A percentile compares a stretch with the other conserved stretches of the same genome.
Conservation (phyloP, 2,113 vertebrate species). For the Pithys albifrons region DNA sequence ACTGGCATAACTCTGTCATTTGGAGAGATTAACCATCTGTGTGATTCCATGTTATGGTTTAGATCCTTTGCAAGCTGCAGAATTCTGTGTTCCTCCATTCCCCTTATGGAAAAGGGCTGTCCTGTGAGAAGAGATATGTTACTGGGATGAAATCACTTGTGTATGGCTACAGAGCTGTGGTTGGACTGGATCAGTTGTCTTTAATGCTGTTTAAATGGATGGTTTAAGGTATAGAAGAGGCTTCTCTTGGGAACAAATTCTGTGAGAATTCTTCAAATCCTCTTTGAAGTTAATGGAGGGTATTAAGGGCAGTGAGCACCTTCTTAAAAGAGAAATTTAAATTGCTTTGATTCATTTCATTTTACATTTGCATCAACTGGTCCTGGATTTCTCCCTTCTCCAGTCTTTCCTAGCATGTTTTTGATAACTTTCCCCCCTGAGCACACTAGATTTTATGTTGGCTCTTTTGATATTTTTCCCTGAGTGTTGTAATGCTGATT, state of each 20-base stretch:
- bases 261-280: slow-evolving; percentile 26
- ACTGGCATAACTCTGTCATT: background rate
- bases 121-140: background rate
- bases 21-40: background rate
- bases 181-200: background rate
- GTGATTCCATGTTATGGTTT: background rate
- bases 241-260: slow-evolving; percentile 8
- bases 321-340: slow-evolving; percentile 33
- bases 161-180: background rate
- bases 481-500: slow-evolving; percentile 53
- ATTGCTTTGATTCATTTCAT: background rate
- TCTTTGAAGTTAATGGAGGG: slow-evolving; percentile 50
- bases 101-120: background rate
- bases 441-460: background rate
- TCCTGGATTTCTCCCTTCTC: background rate
- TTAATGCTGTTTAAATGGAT: background rate
- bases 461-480: slow-evolving; percentile 39
- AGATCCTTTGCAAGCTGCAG: background rate
- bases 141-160: background rate
- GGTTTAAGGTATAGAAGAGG: background rate
- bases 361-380: background rate
- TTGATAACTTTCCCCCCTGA: slow-evolving; percentile 33
- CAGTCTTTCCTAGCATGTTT: background rate
- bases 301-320: slow-evolving; percentile 24
- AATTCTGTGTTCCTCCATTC: background rate